A percentile compares a stretch with the other conserved stretches of the same genome.
phyloP scores from a whole-genome alignment of 2,797 vertebrate species.

The Tenualosa thibaudeaui region DNA sequence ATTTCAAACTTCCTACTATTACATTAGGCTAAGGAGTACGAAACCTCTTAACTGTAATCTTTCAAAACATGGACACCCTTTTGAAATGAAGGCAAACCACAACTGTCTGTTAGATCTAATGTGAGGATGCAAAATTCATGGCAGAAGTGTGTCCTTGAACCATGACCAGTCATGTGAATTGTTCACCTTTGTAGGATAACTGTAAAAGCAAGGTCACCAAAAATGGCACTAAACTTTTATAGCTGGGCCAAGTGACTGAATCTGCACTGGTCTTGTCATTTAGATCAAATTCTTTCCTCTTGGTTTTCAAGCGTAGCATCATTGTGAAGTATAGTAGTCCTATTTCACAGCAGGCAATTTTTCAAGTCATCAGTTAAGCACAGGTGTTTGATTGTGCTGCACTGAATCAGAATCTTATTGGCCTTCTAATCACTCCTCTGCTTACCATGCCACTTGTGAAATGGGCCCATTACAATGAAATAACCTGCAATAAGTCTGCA shows the following conservation, averaged over 20 bases:
- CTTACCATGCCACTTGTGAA: no score
- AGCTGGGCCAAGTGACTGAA: not conserved
- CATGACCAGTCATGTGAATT: not conserved
- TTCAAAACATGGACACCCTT: not conserved
- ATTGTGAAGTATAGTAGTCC: no score
- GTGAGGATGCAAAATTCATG: not conserved
- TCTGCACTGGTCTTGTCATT: not conserved
- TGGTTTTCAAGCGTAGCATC: no score
- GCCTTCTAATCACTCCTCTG: no score
- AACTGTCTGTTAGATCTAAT: not conserved
- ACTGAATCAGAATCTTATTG: no score
- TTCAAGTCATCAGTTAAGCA: no score
- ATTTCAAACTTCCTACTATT: not conserved
- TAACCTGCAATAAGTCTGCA: no score
- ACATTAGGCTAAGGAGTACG: not conserved
- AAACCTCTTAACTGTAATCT: not conserved
- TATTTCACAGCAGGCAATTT: no score
- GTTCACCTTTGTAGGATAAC: not conserved
- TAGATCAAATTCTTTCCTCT: no score
- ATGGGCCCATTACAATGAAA: no score
- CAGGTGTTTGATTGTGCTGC: no score
- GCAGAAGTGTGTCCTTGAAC: not conserved
- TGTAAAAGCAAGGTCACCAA: not conserved
- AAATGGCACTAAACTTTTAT: not conserved
- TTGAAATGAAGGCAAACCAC: constrained; percentile 8